Evolutionary conservation across 2,797 vertebrate genomes (phyloP).

Genomic region (Trachops cirrhosus): DNA sequence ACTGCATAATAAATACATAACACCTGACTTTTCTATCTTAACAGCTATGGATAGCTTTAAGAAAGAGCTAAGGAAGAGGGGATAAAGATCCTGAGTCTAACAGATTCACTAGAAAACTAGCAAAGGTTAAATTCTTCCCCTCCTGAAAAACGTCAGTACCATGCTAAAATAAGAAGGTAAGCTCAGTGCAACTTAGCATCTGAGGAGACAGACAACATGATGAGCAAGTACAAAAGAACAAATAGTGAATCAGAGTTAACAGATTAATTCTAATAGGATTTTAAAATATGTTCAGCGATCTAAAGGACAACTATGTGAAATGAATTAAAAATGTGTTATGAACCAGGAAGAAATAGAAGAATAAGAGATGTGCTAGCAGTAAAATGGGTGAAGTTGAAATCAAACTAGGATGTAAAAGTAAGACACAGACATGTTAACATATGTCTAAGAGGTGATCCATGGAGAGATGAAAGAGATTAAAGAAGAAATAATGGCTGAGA

Average conservation of each 20-base stretch:
- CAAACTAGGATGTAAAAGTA: neutral
- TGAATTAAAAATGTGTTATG: neutral
- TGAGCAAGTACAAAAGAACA: neutral
- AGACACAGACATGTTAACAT: neutral
- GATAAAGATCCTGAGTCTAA: neutral
- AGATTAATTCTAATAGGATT: neutral
- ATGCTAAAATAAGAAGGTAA: neutral
- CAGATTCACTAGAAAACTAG: neutral
- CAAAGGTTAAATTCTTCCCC: slow-evolving; percentile 10
- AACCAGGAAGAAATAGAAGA: neutral
- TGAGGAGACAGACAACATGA: neutral
- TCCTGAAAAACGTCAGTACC: neutral
- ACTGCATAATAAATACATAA: neutral
- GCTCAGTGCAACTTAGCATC: neutral
- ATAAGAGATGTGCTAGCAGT: neutral
- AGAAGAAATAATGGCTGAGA: neutral
- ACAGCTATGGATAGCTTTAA: neutral
- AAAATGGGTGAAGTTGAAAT: neutral
- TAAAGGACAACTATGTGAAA: neutral
- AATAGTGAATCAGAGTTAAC: neutral
- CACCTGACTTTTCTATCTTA: neutral
- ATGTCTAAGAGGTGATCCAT: neutral
- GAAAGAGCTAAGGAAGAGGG: neutral
- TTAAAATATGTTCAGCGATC: neutral
- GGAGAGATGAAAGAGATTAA: neutral